These are phyloP conservation scores for Beroe forskalii DNA, from an alignment of 37 sponge, comb jelly and placozoan species.

Conservation along the genomic window DNA sequence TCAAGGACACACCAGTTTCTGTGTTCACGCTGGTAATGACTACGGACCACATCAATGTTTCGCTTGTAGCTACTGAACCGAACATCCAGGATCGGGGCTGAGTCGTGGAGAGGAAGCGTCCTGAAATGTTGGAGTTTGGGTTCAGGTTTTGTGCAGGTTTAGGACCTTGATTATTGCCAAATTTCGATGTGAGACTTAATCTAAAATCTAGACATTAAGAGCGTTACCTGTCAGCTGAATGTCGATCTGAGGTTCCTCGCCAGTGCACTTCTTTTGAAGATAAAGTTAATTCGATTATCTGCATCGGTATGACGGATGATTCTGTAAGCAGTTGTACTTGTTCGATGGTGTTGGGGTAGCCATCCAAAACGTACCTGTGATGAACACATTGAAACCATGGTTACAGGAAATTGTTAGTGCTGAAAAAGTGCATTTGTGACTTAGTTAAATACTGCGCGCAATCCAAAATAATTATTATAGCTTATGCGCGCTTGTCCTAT, in stretches of 20 bases:
- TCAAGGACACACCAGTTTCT: conserved; percentile 80
- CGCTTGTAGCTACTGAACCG: conserved; percentile 69
- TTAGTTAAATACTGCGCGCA: neutral
- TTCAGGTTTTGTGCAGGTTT: too few relatives aligned
- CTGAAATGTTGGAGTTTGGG: conserved; percentile 41
- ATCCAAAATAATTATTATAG: too few relatives aligned
- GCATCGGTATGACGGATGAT: conserved; percentile 77
- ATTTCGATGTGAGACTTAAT: too few relatives aligned
- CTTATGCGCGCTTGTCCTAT: too few relatives aligned
- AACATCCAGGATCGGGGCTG: conserved; percentile 66
- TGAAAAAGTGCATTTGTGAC: neutral
- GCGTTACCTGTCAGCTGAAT: conserved; percentile 66
- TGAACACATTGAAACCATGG: conserved; percentile 21
- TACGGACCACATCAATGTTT: conserved; percentile 70
- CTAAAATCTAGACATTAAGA: too few relatives aligned
- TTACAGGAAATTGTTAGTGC: neutral
- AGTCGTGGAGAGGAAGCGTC: conserved; percentile 83
- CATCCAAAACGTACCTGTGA: conserved; percentile 88
- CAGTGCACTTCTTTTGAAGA: conserved; percentile 70
- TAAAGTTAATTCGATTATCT: conserved; percentile 77
- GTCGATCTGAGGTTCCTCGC: conserved; percentile 72
- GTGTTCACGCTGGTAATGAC: conserved; percentile 77
- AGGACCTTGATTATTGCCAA: too few relatives aligned
- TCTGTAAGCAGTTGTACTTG: conserved; percentile 82
- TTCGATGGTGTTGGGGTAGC: conserved; percentile 85